These are phyloP conservation scores for Chromis chromis DNA, from an alignment of 2,797 vertebrate genomes.

Conservation along the genomic window DNA sequence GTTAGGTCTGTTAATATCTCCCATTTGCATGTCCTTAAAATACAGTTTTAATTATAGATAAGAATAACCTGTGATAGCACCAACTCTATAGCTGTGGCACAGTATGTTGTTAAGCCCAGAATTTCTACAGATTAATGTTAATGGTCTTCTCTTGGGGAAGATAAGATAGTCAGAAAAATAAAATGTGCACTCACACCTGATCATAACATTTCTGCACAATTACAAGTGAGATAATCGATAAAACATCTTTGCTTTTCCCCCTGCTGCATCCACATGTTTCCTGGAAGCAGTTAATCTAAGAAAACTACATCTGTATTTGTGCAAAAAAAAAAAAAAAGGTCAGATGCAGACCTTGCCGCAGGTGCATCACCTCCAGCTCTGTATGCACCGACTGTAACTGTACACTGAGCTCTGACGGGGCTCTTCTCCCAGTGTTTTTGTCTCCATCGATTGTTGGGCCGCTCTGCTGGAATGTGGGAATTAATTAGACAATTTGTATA, in stretches of 20 bases:
- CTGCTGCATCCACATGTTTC: not conserved
- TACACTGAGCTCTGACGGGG: slow-evolving; percentile 25
- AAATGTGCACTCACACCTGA: slow-evolving; percentile 36
- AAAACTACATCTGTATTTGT: not conserved
- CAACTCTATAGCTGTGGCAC: slow-evolving; percentile 51
- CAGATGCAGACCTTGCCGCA: slow-evolving; percentile 28
- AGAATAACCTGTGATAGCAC: slow-evolving; percentile 72
- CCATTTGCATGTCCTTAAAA: slow-evolving; percentile 81
- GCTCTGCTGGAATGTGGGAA: slow-evolving; percentile 75
- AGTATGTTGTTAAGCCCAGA: slow-evolving; percentile 53
- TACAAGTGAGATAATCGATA: slow-evolving; percentile 2
- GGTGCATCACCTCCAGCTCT: slow-evolving; percentile 44
- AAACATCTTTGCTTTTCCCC: not conserved
- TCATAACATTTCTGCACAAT: not conserved
- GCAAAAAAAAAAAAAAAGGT: slow-evolving; percentile 8
- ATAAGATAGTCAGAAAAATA: slow-evolving; percentile 52
- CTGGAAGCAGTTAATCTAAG: not conserved
- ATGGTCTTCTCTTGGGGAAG: slow-evolving; percentile 52
- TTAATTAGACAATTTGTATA: slow-evolving; percentile 85
- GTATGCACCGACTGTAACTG: slow-evolving; percentile 20
- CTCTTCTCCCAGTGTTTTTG: slow-evolving; percentile 53
- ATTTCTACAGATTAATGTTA: slow-evolving; percentile 60
- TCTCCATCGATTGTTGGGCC: slow-evolving; percentile 68
- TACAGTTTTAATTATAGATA: slow-evolving; percentile 85
- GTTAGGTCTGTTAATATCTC: slow-evolving; percentile 79